Conservation (phyloP, 2,888 invertebrate species). For the Cantharis rufa region DNA sequence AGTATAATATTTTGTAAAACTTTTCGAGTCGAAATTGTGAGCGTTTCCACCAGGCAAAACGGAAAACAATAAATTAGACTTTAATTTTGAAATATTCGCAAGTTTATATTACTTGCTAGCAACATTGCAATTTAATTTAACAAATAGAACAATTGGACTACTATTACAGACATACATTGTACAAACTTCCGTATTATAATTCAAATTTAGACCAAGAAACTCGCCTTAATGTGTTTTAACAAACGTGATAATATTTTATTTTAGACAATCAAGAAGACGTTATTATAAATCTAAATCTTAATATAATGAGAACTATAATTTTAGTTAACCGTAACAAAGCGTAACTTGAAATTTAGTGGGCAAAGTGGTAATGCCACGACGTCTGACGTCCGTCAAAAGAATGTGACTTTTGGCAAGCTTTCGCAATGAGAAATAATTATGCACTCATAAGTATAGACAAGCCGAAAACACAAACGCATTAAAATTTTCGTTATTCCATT, state of each 20-base stretch:
- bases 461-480: neutral
- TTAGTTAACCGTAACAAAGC: constrained; percentile 10
- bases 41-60: neutral
- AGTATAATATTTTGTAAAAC: neutral
- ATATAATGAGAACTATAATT: constrained; percentile 17
- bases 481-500: neutral
- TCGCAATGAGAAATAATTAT: neutral
- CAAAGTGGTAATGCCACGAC: constrained; percentile 5
- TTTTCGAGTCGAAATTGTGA: neutral
- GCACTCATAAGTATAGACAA: neutral
- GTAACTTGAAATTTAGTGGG: constrained; percentile 9
- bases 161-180: neutral
- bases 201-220: neutral
- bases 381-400: constrained; percentile 14
- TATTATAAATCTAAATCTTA: constrained; percentile 10
- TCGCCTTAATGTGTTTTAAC: neutral
- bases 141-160: neutral
- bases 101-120: no score
- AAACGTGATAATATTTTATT: neutral
- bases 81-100: no score
- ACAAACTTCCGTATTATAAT: neutral
- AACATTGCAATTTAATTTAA: neutral
- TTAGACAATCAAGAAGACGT: neutral
- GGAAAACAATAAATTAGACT: neutral
- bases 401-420: constrained; percentile 17